Evolutionary conservation across 1,140 invertebrate genomes (phyloP), one percentile per base, ranked within the genome.

Genomic region (Saccostrea glomerata): DNA sequence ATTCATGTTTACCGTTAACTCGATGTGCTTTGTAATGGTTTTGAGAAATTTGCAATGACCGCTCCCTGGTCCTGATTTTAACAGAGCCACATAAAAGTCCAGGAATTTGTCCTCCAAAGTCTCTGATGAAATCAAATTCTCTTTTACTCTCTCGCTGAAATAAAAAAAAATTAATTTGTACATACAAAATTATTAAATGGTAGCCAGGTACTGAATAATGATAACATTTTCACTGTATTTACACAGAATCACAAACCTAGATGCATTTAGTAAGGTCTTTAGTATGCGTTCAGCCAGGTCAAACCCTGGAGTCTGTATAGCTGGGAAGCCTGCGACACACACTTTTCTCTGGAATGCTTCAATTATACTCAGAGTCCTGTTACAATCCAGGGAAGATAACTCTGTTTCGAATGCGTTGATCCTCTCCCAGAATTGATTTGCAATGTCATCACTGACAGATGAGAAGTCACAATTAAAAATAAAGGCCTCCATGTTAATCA

Each of bases 391-490:
- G 70, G 70, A 77, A 4, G 70, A 77, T 77, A 77, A 77, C 70
- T 77, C 70, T 36, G 23, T 25, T 3, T 77, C 2, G 25, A 30
- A 77, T 3, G 9, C 36, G 70, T 36, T 17, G 23, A 77, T 30
- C 11, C 15, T 15, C 30, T 77, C 70, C 7, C 25, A 12, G 15
- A 36, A 77, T 36, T 77, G 12, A 77, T 77, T 30, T 30, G 15
- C 30, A 12, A 17, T 36, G 13, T 77, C 70, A 77, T 77, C 70
- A 17, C 2, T 36, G 3, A 36, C 25, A 9, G 25, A 15, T 1
- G 70, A 77, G 70, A 77, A 77, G 25, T 77, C 70, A 12, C 70
- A 77, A 15, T 77, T 25, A 0, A 77, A 77, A 77, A 77, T 77
- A 77, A 30, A 77, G 23, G 70, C 25, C 15, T 77, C 70, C 70